Percentiles rank a stretch among this genome's conserved stretches.
Evolutionary conservation across 2,797 vertebrate genomes (phyloP).

Genomic region (Steatocranus sp.): DNA sequence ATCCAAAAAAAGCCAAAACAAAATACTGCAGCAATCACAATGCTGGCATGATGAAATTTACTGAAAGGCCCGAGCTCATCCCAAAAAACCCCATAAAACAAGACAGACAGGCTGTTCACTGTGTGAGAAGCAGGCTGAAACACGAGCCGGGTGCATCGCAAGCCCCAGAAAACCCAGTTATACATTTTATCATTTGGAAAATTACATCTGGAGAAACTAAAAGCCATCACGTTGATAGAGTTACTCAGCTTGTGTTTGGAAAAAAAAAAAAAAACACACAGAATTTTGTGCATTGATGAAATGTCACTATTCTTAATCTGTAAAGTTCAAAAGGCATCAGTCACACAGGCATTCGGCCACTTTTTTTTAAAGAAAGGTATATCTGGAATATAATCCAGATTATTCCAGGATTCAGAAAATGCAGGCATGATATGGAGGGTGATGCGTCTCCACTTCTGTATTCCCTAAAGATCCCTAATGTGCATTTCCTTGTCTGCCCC

Average conservation of each 20-base stretch:
- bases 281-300: not conserved
- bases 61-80: not conserved
- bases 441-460: rapidly evolving
- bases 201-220: not conserved
- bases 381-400: not conserved
- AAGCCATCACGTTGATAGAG: not conserved
- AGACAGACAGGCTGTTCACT: not conserved
- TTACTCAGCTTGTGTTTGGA: not conserved
- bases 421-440: not conserved
- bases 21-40: not conserved
- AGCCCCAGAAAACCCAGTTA: not conserved
- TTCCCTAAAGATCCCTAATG: not conserved
- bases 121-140: not conserved
- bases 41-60: constrained; percentile 13
- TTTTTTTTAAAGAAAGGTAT: not conserved
- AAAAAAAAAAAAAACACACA: not conserved
- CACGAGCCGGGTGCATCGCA: not conserved
- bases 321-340: not conserved
- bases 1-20: not conserved
- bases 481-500: not conserved
- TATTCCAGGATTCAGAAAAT: not conserved
- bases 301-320: not conserved
- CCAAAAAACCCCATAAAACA: not conserved
- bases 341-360: not conserved
- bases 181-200: not conserved